phyloP scores from a whole-genome alignment of 30 jellyfish, hydroid and myxozoan genomes.

The Chrysaora quinquecirrha region DNA sequence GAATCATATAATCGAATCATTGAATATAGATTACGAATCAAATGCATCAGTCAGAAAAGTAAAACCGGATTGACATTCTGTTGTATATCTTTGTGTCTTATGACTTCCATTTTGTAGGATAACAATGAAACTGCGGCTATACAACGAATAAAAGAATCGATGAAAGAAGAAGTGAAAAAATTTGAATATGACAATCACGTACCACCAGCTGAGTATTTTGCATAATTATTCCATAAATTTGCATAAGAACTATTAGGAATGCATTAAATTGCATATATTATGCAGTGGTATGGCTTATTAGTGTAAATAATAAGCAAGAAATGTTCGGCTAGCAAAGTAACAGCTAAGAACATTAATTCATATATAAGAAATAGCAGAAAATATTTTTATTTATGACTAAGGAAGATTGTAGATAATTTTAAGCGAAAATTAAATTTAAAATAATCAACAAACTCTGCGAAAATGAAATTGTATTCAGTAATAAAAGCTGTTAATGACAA shows the following conservation, averaged over 20 bases:
- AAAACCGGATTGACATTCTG: too few relatives aligned
- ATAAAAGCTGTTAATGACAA: too few relatives aligned
- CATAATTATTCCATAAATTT: constrained; percentile 15
- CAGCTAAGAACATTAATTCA: not conserved
- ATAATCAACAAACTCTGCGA: too few relatives aligned
- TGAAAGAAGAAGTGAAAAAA: constrained; percentile 95
- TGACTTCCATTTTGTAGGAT: constrained; percentile 76
- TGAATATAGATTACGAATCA: too few relatives aligned
- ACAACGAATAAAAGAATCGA: constrained; percentile 95
- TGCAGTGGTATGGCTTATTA: not conserved
- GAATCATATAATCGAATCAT: too few relatives aligned
- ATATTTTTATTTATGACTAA: not conserved
- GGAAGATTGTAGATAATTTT: not conserved
- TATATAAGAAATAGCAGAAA: not conserved
- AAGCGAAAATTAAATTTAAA: too few relatives aligned
- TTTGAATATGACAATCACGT: constrained; percentile 87
- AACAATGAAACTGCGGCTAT: constrained; percentile 90
- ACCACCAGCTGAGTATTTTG: constrained; percentile 66
- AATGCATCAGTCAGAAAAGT: too few relatives aligned
- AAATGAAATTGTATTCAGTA: too few relatives aligned
- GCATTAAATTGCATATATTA: constrained; percentile 2
- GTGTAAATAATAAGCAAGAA: not conserved
- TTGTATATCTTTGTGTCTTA: too few relatives aligned
- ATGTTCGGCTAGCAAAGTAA: not conserved
- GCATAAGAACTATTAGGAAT: not conserved